These are phyloP conservation scores for Pissodes strobi DNA, from an alignment of 1,140 invertebrate genomes.

Conservation along the genomic window DNA sequence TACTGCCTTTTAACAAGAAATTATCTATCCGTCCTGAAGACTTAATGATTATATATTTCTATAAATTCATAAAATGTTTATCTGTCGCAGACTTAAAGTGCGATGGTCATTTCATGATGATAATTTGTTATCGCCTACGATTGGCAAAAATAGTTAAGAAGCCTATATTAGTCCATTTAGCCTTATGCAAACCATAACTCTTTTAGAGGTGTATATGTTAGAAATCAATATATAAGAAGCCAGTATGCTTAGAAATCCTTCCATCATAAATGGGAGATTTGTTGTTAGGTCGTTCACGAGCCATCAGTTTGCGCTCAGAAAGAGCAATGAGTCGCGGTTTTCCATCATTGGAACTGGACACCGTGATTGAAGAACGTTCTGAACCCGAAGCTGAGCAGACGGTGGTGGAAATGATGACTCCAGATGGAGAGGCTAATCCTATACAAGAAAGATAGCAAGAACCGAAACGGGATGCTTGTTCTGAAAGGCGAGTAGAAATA, in stretches of 20 bases:
- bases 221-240: not conserved
- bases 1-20: too few relatives aligned
- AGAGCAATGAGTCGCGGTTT: conserved; percentile 68
- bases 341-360: conserved; percentile 76
- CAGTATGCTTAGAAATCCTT: not conserved
- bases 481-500: conserved; percentile 47
- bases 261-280: not conserved
- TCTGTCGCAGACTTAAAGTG: too few relatives aligned
- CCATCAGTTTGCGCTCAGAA: conserved; percentile 68
- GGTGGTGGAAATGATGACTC: conserved; percentile 60
- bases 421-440: conserved; percentile 59
- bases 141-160: too few relatives aligned
- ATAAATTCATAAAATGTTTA: too few relatives aligned
- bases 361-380: conserved; percentile 76
- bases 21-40: too few relatives aligned
- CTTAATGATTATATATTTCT: too few relatives aligned
- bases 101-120: too few relatives aligned
- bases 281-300: conserved; percentile 54
- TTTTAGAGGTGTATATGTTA: too few relatives aligned
- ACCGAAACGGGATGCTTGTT: conserved; percentile 38
- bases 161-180: too few relatives aligned
- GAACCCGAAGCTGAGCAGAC: conserved; percentile 67
- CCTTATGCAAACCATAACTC: too few relatives aligned
- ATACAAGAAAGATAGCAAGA: conserved; percentile 58
- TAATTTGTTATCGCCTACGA: too few relatives aligned